Evolutionary conservation across 2,888 invertebrate species (phyloP).

Genomic region (Noctua janthe): DNA sequence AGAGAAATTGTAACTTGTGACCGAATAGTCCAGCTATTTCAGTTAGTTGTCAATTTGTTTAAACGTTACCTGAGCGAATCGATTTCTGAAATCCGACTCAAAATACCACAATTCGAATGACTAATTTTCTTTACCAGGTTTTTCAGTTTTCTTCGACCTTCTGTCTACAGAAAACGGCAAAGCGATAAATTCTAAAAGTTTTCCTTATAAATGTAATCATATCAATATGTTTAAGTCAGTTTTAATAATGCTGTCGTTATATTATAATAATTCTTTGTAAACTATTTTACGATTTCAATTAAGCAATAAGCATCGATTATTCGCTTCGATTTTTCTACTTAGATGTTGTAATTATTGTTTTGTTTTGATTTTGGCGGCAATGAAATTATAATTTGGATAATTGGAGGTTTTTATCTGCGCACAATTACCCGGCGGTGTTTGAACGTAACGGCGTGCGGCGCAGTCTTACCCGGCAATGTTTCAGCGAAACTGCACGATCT

Average conservation of each 20-base stretch:
- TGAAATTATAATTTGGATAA: neutral
- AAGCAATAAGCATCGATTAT: conserved; percentile 82
- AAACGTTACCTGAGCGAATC: neutral
- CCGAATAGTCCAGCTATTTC: neutral
- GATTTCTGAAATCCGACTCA: neutral
- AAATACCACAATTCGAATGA: neutral
- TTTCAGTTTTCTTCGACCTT: neutral
- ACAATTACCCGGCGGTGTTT: neutral
- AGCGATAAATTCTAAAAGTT: conserved; percentile 64
- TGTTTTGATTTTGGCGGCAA: conserved; percentile 62
- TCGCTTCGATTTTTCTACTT: conserved; percentile 79
- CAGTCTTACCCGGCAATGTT: no score
- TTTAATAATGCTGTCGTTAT: conserved; percentile 65
- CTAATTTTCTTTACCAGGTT: neutral
- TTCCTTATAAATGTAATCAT: conserved; percentile 80
- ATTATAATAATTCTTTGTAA: conserved; percentile 65
- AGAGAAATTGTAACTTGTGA: neutral
- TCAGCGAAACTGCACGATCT: no score
- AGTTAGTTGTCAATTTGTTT: neutral
- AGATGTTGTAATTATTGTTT: conserved; percentile 69
- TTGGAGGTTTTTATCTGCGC: neutral
- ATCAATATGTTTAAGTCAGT: conserved; percentile 82
- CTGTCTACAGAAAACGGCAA: conserved; percentile 42
- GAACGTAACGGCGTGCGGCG: no score
- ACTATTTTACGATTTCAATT: conserved; percentile 74